Base-by-base conservation (phyloP, 2,888 invertebrate species). In the Tenthredo mesomela region DNA sequence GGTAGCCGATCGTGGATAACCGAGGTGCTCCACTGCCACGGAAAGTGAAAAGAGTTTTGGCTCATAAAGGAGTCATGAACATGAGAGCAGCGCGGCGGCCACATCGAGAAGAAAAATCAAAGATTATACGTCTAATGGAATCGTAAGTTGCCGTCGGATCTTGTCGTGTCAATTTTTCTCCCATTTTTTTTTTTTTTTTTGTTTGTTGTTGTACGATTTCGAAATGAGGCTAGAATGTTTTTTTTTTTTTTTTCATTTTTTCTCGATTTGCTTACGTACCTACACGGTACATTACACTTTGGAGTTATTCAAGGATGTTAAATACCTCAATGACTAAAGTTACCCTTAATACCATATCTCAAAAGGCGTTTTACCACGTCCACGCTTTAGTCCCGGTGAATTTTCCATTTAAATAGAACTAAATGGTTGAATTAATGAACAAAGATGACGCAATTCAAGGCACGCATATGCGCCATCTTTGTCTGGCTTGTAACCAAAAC, bases 401-500 rank as follows among this genome's bases (percentile, higher is more conserved):
- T 77, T 25, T 33, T 37, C 37, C 29, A 77, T 77, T 47, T 50
- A n/a, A 54, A 61, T 21, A 50, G 21, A 12, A 15, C 40, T 61
- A 80, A 80, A 80, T 61, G 40, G 37, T 54, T 29, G 58, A 61
- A 37, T 61, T 58, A 61, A 61, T 80, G 58, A 80, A 61, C 61
- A 80, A 80, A 61, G 40, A 80, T 80, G 61, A 61, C 58, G 80
- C 61, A 80, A 80, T 80, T 21, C 80, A 2, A 33, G 21, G 61
- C 80, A 58, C 80, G 80, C 33, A 61, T 40, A 61, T n/a, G 25
- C 61, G 80, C 58, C 80, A 61, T 80, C 80, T 80, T 80, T 80
- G 58, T 80, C 80, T 61, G 58, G 37, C 40, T 61, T 25, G 37
- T 58, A 61, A 47, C 67, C 71, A 70, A 85, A 87, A 87, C 87